These are phyloP conservation scores for Malthinus flaveolus DNA, from an alignment of 2,888 invertebrate species.

Conservation along the genomic window DNA sequence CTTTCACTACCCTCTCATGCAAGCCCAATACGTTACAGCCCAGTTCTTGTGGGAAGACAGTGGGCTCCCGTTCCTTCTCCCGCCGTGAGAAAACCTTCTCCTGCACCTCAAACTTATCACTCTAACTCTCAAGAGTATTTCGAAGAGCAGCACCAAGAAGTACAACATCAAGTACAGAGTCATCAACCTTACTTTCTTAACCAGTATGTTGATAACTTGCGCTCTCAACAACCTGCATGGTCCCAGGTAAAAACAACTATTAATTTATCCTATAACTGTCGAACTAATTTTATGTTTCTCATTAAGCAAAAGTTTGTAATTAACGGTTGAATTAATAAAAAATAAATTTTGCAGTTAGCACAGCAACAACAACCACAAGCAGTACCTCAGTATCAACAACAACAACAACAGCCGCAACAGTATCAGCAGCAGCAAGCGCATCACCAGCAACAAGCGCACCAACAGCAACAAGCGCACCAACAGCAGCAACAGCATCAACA, in stretches of 20 bases:
- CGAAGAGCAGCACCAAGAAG: too few relatives aligned
- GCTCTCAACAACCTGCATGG: conserved; percentile 31
- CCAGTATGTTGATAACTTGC: conserved; percentile 31
- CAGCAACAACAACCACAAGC: background rate
- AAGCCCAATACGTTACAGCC: conserved; percentile 43
- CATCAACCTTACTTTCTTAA: background rate
- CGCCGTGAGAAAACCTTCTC: conserved; percentile 48
- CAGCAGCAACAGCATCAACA: conserved; percentile 22
- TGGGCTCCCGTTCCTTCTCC: conserved; percentile 58
- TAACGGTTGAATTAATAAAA: background rate
- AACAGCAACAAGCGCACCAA: background rate
- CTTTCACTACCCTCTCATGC: conserved; percentile 38
- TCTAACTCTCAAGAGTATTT: conserved; percentile 15
- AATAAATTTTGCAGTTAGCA: background rate
- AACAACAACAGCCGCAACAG: conserved; percentile 24
- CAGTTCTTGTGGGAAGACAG: conserved; percentile 48
- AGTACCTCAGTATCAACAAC: conserved; percentile 16
- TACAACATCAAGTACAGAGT: background rate
- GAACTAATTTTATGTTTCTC: too few relatives aligned
- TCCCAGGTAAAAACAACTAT: background rate
- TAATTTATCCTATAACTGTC: too few relatives aligned
- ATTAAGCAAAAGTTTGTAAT: background rate
- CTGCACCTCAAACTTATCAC: conserved; percentile 35
- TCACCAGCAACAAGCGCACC: conserved; percentile 8
- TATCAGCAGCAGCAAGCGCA: conserved; percentile 18